phyloP scores from a whole-genome alignment of 2,888 invertebrate species.

The Cephus nigrinus region DNA sequence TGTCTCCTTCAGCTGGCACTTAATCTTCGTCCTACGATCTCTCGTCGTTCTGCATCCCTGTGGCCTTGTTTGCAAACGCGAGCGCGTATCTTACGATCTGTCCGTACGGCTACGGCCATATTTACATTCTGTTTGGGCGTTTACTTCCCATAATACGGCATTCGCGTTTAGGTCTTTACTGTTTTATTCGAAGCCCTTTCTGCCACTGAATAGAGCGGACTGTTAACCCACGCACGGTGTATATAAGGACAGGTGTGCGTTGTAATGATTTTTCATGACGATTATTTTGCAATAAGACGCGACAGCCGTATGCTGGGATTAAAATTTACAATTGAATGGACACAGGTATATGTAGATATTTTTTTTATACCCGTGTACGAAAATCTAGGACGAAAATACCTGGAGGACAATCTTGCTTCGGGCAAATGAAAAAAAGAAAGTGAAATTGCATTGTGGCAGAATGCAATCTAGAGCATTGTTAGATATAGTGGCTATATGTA shows the following conservation, averaged over 20 bases:
- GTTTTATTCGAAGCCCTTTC: not conserved
- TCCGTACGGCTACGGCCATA: not conserved
- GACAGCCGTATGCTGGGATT: not conserved
- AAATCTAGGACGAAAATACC: not conserved
- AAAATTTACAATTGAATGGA: not conserved
- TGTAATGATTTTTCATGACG: not conserved
- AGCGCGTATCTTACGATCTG: not conserved
- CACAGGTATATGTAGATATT: not conserved
- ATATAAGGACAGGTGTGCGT: not conserved
- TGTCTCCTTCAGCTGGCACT: conserved; percentile 21
- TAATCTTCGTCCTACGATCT: conserved; percentile 18
- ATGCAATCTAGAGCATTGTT: not conserved
- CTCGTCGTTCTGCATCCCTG: conserved; percentile 14
- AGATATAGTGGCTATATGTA: not conserved
- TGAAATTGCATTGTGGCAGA: not conserved
- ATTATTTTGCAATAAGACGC: not conserved
- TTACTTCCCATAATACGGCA: not conserved
- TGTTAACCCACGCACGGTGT: not conserved
- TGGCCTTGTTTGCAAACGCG: conserved; percentile 4
- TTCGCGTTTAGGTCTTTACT: not conserved
- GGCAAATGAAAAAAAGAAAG: not conserved
- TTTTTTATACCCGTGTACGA: not conserved
- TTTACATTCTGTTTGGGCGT: not conserved
- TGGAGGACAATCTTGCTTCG: not conserved
- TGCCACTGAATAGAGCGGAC: not conserved